phyloP scores from a whole-genome alignment of 2,797 vertebrate species.

The Varecia variegata region DNA sequence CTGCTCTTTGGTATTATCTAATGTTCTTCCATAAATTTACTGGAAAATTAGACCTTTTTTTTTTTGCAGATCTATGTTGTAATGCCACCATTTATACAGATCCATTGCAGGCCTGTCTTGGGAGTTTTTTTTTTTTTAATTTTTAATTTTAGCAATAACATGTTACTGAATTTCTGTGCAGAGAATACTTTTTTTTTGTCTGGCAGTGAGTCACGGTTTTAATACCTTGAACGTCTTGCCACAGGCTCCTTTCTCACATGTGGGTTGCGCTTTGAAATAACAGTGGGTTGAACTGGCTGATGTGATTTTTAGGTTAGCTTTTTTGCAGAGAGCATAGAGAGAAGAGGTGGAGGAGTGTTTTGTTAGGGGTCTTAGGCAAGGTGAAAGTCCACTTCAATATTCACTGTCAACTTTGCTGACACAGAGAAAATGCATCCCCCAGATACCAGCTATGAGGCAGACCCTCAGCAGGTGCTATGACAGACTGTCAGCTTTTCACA shows the following conservation, averaged over 20 bases:
- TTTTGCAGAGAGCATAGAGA: not conserved
- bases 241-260: slow-evolving; percentile 53
- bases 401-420: slow-evolving; percentile 34
- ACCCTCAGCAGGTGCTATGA: slow-evolving; percentile 19
- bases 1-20: slow-evolving; percentile 46
- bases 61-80: slow-evolving; percentile 34
- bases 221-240: slow-evolving; percentile 60
- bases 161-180: slow-evolving; percentile 55
- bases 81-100: slow-evolving; percentile 42
- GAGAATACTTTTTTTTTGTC: slow-evolving; percentile 57
- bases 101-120: not conserved
- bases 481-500: slow-evolving; percentile 32
- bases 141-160: slow-evolving; percentile 66
- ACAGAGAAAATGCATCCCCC: not conserved
- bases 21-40: slow-evolving; percentile 29
- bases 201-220: slow-evolving; percentile 69
- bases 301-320: slow-evolving; percentile 56
- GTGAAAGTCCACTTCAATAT: slow-evolving; percentile 19
- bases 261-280: slow-evolving; percentile 61
- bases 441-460: slow-evolving; percentile 23
- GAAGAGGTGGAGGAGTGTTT: not conserved
- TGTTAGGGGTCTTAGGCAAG: slow-evolving; percentile 30
- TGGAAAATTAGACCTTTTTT: slow-evolving; percentile 43
- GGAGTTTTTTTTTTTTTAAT: not conserved
- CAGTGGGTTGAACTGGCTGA: slow-evolving; percentile 29